Evolutionary conservation across 2,888 invertebrate species (phyloP).

Genomic region (Maniola hyperantus): DNA sequence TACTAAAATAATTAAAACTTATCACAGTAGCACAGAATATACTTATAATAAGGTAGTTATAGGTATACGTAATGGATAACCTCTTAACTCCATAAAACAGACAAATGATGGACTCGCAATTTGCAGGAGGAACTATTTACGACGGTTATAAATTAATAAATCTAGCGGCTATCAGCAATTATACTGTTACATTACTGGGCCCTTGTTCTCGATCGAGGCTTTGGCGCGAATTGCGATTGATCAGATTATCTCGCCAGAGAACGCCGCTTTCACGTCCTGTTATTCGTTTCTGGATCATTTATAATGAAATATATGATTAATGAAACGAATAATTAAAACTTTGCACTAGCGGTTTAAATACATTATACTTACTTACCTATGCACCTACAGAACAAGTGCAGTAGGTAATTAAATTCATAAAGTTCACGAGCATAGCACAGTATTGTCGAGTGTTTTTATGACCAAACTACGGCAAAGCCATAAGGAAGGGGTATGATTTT

Average conservation of each 20-base stretch:
- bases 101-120: constrained; percentile 44
- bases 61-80: neutral
- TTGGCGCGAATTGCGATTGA: constrained; percentile 37
- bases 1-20: too few relatives aligned
- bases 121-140: constrained; percentile 57
- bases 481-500: too few relatives aligned
- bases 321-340: constrained; percentile 40
- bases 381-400: neutral
- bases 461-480: too few relatives aligned
- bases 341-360: constrained; percentile 3
- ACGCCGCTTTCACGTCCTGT: constrained; percentile 39
- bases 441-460: too few relatives aligned
- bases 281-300: constrained; percentile 38
- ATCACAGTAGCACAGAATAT: too few relatives aligned
- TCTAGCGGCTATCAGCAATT: constrained; percentile 52
- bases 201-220: constrained; percentile 38
- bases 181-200: constrained; percentile 39
- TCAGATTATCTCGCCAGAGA: constrained; percentile 38
- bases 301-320: constrained; percentile 40
- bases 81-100: constrained; percentile 20
- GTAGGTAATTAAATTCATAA: neutral
- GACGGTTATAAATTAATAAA: constrained; percentile 68
- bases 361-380: constrained; percentile 4
- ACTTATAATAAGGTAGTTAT: too few relatives aligned
- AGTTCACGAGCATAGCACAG: too few relatives aligned